Evolutionary conservation across 2,113 vertebrate species (phyloP).

Genomic region (Dipodomys stephensi): DNA sequence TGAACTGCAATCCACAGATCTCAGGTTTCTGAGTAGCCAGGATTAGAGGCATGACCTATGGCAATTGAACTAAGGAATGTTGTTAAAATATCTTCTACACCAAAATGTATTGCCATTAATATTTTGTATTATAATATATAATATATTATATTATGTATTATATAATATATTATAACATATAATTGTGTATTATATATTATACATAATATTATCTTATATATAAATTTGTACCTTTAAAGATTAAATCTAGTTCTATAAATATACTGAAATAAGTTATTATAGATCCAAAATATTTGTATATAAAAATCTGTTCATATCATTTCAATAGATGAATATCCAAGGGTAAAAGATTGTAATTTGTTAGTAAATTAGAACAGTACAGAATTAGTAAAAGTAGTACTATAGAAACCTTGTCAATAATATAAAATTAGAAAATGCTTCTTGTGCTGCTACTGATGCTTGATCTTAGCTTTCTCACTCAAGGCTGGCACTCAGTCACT

Average conservation of each 20-base stretch:
- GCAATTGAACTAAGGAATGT: not conserved
- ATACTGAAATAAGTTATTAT: not conserved
- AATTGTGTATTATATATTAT: no score
- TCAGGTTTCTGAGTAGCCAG: no score
- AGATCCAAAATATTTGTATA: not conserved
- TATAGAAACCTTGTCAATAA: not conserved
- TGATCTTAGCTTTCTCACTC: no score
- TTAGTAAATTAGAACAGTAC: constrained; percentile 31
- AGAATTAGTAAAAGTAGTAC: not conserved
- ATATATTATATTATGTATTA: no score
- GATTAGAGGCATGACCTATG: no score
- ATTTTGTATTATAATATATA: not conserved
- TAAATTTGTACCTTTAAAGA: not conserved
- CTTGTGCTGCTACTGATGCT: no score
- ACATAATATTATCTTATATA: no score
- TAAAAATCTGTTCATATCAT: not conserved
- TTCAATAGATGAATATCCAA: not conserved
- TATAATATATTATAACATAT: no score
- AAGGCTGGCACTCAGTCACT: no score
- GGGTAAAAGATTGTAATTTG: constrained; percentile 6
- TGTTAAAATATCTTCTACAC: not conserved
- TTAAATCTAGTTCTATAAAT: constrained; percentile 23
- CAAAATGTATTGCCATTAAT: not conserved
- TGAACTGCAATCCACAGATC: no score
- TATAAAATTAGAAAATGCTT: not conserved